Evolutionary conservation across 2,113 vertebrate genomes (phyloP).

Genomic region (Mormyrus iriodes): DNA sequence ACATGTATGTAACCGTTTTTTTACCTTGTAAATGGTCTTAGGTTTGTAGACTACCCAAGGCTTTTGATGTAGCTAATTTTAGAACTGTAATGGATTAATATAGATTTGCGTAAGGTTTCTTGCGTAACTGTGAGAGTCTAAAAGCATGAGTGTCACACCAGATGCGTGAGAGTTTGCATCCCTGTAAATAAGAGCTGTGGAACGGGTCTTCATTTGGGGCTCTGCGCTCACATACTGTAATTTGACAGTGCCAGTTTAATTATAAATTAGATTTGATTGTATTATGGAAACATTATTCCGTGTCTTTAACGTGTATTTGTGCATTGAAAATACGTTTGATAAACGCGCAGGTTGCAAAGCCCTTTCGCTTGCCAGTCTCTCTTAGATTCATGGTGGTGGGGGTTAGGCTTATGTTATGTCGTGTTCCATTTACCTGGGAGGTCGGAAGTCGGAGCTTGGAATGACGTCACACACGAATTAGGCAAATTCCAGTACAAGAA

Average conservation of each 20-base stretch:
- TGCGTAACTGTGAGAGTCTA: background rate
- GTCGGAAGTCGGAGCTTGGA: background rate
- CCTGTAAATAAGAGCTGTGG: background rate
- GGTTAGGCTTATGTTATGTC: background rate
- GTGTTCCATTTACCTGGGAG: background rate
- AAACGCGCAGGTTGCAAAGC: background rate
- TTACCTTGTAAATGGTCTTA: background rate
- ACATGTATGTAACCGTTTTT: background rate
- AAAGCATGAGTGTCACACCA: too few relatives aligned
- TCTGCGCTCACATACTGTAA: background rate
- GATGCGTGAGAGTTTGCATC: background rate
- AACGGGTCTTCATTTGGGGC: background rate
- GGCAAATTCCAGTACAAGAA: background rate
- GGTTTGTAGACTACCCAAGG: background rate
- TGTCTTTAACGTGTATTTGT: background rate
- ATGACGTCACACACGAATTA: background rate
- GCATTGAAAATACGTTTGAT: background rate
- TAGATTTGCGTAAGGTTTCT: background rate
- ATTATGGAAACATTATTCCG: background rate
- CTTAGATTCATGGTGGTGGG: background rate
- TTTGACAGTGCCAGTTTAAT: background rate
- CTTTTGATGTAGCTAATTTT: background rate
- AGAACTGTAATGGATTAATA: background rate
- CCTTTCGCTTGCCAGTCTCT: background rate
- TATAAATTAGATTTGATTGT: background rate